Evolutionary conservation across 2,888 invertebrate species (phyloP).

Genomic region (Ligdia adustata): DNA sequence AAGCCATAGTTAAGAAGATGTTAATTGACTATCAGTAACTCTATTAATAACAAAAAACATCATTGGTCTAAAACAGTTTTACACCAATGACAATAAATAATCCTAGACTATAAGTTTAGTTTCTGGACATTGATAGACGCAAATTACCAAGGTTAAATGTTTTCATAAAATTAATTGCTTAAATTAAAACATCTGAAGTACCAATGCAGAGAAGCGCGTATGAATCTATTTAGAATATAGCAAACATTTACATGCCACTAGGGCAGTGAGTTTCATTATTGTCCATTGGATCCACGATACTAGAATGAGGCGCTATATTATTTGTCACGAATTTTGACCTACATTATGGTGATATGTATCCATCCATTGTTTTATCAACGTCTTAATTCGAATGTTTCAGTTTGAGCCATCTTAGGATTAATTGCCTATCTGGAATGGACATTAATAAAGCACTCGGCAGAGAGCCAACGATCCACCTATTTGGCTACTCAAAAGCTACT

Average conservation of each 20-base stretch:
- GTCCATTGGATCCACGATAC: constrained; percentile 45
- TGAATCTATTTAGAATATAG: constrained; percentile 14
- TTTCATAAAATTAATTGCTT: constrained; percentile 5
- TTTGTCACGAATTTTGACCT: constrained; percentile 48
- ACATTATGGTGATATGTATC: constrained; percentile 52
- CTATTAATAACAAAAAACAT: too few species aligned
- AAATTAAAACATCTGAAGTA: neutral
- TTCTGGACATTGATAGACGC: too few species aligned
- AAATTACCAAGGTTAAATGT: neutral
- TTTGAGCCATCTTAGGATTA: constrained; percentile 5
- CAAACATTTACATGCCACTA: constrained; percentile 17
- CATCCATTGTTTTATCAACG: neutral
- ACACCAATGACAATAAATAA: too few species aligned
- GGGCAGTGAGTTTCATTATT: constrained; percentile 24
- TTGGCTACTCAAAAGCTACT: constrained; percentile 7
- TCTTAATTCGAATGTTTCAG: neutral
- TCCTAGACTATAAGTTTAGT: too few species aligned
- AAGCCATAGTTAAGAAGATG: too few species aligned
- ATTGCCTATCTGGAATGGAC: constrained; percentile 1
- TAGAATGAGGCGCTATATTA: constrained; percentile 33
- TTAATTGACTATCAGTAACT: too few species aligned
- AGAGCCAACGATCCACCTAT: constrained; percentile 18
- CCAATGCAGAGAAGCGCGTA: too few species aligned
- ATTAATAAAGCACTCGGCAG: constrained; percentile 17
- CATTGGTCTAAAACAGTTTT: too few species aligned